A percentile compares a stretch with the other conserved stretches of the same genome.
Conservation (phyloP, 2,888 invertebrate genomes). For the Drosophila nigricruria region DNA sequence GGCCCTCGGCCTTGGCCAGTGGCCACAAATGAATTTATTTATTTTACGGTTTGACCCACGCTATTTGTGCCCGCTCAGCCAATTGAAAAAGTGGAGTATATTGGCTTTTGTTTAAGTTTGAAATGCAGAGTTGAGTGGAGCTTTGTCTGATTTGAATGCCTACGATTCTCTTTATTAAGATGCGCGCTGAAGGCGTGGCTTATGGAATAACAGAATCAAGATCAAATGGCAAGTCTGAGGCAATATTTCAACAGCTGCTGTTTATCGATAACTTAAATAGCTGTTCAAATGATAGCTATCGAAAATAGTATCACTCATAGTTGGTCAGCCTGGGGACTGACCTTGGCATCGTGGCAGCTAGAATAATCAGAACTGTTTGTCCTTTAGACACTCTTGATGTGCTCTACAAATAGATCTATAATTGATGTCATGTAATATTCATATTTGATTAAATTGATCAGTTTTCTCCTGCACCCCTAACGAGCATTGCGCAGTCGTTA, state of each 20-base stretch:
- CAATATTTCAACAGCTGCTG: not conserved
- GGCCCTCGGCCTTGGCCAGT: constrained; percentile 64
- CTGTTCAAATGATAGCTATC: not conserved
- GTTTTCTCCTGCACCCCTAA: not conserved
- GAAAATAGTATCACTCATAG: not conserved
- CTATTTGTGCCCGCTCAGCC: not conserved
- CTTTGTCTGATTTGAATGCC: not conserved
- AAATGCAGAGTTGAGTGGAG: not conserved
- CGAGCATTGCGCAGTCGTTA: not conserved
- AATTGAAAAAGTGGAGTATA: not conserved
- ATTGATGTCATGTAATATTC: not conserved
- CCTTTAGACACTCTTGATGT: too few species aligned
- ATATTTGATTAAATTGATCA: not conserved
- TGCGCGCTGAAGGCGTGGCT: too few species aligned
- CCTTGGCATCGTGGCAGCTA: too few species aligned
- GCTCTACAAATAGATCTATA: not conserved
- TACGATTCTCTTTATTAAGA: too few species aligned
- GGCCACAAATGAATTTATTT: constrained; percentile 79
- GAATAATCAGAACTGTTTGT: too few species aligned
- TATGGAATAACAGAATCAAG: too few species aligned
- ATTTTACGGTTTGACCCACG: constrained; percentile 52
- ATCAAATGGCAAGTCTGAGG: not conserved
- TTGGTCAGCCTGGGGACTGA: not conserved
- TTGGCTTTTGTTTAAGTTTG: not conserved
- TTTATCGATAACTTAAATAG: not conserved